Evolutionary conservation across 64 coral and sea anemone species (phyloP), one percentile per base, ranked within the genome.

Genomic region (Hydrozoanthus tunicans): DNA sequence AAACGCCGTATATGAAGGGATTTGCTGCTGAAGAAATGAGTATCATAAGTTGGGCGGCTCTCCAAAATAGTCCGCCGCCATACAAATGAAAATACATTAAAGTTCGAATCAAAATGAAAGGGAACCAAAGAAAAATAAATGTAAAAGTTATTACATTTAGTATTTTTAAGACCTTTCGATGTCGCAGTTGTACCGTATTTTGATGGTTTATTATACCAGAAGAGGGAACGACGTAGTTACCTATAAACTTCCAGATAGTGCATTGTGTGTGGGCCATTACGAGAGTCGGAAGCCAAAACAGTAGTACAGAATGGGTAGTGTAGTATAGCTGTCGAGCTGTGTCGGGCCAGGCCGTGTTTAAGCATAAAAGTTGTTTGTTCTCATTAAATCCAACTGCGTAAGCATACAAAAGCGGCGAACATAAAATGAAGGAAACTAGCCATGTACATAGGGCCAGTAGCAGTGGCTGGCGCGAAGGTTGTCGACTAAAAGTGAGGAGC

Each of bases 381-480:
- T 56, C 14, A 15, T 92, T 74, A 11, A 1, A 13, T 11, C 56
- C 64, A 5, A 82, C 81, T 15, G 53, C 51, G 77, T 85, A 85
- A 26, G 81, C 91, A 63, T 92, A 92, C 43, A 92, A 81, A 26
- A 85, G 59, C 3, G 91, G 91, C 4, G 91, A 92, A 5, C 79
- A 60, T 58, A 65, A 20, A 17, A 66, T 56, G 3, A 92, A 27
- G 53, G 80, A 85, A 0, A 51, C 27, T 14, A 84, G 0, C 91
- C 91, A 92, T 57, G 17, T 78, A 56, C 7, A n/a, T 6, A 85
- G 56, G 8, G 15, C 58, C 3, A 61, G 56, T 7, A 85, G 2
- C 52, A 78, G 20, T 17, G 76, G 51, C 15, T 85, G 84, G 54
- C 57, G 9, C 9, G 25, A 53, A 8, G 69, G 57, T 58, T 62